Conservation (phyloP, 2,888 invertebrate genomes). For the Dryobota labecula region DNA sequence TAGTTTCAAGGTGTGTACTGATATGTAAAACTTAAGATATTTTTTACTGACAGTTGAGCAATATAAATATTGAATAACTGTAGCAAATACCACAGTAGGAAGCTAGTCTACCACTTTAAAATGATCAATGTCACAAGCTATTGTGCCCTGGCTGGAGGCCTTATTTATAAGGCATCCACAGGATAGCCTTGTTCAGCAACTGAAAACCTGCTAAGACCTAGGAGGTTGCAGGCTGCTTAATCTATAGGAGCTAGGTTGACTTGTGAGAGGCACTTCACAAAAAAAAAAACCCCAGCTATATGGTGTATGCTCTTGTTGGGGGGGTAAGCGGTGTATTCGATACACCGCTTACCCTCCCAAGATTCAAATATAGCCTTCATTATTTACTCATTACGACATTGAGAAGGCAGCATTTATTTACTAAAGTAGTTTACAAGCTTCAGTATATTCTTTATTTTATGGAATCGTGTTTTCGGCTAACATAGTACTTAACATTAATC, state of each 20-base stretch:
- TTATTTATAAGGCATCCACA: neutral
- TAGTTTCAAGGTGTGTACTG: constrained; percentile 55
- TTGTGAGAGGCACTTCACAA: neutral
- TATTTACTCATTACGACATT: neutral
- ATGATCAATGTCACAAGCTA: neutral
- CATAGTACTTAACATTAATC: too few species aligned
- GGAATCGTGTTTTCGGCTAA: too few species aligned
- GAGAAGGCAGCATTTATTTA: neutral
- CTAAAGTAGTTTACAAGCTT: neutral
- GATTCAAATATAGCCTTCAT: neutral
- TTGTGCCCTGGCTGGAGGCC: neutral
- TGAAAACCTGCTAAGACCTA: neutral
- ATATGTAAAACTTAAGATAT: constrained; percentile 40
- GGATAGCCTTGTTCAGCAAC: neutral
- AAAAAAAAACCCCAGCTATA: neutral
- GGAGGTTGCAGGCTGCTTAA: too few species aligned
- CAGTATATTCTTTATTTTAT: too few species aligned
- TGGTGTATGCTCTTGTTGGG: neutral
- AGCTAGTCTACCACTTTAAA: neutral
- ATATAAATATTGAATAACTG: neutral
- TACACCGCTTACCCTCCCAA: neutral
- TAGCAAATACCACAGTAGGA: neutral
- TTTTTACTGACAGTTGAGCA: neutral
- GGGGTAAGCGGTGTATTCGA: too few species aligned
- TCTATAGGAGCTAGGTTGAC: too few species aligned